Evolutionary conservation across 2,113 vertebrate species (phyloP), one percentile per base, ranked within the genome.

Genomic region (Ceyx margarethae): DNA sequence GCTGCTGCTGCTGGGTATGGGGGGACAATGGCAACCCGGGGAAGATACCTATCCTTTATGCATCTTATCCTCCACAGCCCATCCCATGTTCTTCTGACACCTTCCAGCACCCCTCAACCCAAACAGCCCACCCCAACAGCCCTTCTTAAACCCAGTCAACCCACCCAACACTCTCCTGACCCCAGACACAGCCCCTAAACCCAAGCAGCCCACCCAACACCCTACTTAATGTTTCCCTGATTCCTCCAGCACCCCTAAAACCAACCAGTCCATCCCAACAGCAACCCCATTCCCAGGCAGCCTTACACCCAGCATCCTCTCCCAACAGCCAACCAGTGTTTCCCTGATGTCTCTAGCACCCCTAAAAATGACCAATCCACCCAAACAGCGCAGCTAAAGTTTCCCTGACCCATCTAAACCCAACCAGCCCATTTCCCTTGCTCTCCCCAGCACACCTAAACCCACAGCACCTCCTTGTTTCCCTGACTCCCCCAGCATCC

Each of bases 1-100:
- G 94, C 98, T 99, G 94, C 98, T 99, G 94, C 98, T 99, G 91
- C 97, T 99, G 95, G 99, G 99, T 99, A 99, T 97, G 95, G 22
- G 10, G 48, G 69, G 23, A 45, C 2, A 12, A 51, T 51, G 45
- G 17, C 25, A 37, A 43, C 50, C 23, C 11, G 56, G 64, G 76
- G 42, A 13, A 53, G 3, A 6, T 25, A 37, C 13, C 72, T 13
- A 11, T 45, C 45, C 74, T 72, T 75, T 51, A 18, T 21, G 46
- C 42, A 9, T 13, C 18, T 35, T 28, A 48, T 37, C 29, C 81
- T 56, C 56, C 26, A 43, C 22, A 66, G 22, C 73, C 60, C 40
- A 57, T 56, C 43, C 54, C 5, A 6, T 6, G 22, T 22, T 61
- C 26, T 31, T 31, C 65, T 64, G 69, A 28, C 5, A 8, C 21